Evolutionary conservation across 1,140 invertebrate species (phyloP).

Genomic region (Drosophila lacertosa): DNA sequence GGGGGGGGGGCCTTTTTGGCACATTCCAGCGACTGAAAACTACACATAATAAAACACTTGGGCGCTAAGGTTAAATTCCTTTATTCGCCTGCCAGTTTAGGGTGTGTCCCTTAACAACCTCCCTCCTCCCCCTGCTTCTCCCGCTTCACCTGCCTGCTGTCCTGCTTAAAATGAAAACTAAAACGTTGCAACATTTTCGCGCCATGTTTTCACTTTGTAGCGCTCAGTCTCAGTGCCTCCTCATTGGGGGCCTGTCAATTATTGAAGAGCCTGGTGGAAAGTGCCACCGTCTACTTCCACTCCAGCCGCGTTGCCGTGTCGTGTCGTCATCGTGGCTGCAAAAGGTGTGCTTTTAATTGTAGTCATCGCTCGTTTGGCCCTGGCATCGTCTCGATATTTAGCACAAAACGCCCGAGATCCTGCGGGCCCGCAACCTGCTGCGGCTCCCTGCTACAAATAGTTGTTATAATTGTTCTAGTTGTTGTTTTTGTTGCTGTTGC

Average conservation of each 20-base stretch:
- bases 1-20: constrained; percentile 54
- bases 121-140: background rate
- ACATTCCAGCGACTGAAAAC: constrained; percentile 68
- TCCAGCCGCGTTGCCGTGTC: background rate
- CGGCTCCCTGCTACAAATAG: constrained; percentile 64
- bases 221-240: constrained; percentile 3
- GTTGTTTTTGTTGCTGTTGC: constrained; percentile 35
- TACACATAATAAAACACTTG: constrained; percentile 81
- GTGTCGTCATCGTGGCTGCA: constrained; percentile 41
- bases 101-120: constrained; percentile 4
- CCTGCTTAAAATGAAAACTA: constrained; percentile 63
- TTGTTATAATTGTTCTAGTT: constrained; percentile 43
- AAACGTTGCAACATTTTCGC: constrained; percentile 73
- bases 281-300: background rate
- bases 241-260: constrained; percentile 65
- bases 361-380: constrained; percentile 42
- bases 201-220: constrained; percentile 64
- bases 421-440: constrained; percentile 38
- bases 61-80: constrained; percentile 77
- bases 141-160: background rate
- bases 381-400: constrained; percentile 65
- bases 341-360: constrained; percentile 82
- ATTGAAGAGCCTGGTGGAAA: constrained; percentile 61
- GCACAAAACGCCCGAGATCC: constrained; percentile 51
- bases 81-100: background rate